Percentiles rank a stretch among this genome's conserved stretches.
phyloP scores from a whole-genome alignment of 35 echinoderm and acorn worm genomes.

The Strongylocentrotus purpuratus region DNA sequence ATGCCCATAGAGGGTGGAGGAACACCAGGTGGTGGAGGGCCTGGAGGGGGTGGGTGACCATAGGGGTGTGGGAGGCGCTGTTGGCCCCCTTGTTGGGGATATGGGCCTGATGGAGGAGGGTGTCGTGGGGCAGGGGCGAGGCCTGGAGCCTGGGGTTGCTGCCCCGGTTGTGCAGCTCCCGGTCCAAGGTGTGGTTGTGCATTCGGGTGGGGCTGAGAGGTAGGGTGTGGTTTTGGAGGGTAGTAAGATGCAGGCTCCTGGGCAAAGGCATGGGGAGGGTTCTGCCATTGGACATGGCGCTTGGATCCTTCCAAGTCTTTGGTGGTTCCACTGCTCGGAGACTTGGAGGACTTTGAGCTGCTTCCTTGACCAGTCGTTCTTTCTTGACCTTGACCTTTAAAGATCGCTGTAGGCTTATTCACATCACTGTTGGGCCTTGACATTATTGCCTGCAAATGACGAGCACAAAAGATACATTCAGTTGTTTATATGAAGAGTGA shows the following conservation, averaged over 20 bases:
- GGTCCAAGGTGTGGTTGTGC: background rate
- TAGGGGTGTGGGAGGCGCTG: conserved; percentile 13
- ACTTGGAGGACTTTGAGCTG: conserved; percentile 55
- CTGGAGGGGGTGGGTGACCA: background rate
- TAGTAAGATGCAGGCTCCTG: conserved; percentile 39
- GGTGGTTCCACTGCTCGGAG: conserved; percentile 28
- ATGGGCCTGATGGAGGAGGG: conserved; percentile 6
- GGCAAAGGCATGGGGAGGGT: conserved; percentile 27
- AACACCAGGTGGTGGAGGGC: conserved; percentile 17
- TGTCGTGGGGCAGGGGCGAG: background rate
- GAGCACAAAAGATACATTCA: conserved; percentile 16
- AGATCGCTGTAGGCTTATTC: background rate
- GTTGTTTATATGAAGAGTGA: too few relatives aligned
- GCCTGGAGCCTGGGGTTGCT: conserved; percentile 32
- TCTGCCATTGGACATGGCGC: conserved; percentile 45
- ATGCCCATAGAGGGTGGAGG: conserved; percentile 7
- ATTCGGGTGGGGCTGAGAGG: background rate
- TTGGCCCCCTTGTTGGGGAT: background rate
- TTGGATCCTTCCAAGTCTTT: conserved; percentile 32
- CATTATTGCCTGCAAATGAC: conserved; percentile 55
- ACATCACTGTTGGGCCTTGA: conserved; percentile 59
- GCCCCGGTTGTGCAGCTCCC: background rate
- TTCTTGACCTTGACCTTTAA: background rate
- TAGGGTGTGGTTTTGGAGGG: conserved; percentile 25
- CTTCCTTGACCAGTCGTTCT: conserved; percentile 7